Evolutionary conservation across 2,797 vertebrate genomes (phyloP).

Genomic region (Anisognathus igniventris): DNA sequence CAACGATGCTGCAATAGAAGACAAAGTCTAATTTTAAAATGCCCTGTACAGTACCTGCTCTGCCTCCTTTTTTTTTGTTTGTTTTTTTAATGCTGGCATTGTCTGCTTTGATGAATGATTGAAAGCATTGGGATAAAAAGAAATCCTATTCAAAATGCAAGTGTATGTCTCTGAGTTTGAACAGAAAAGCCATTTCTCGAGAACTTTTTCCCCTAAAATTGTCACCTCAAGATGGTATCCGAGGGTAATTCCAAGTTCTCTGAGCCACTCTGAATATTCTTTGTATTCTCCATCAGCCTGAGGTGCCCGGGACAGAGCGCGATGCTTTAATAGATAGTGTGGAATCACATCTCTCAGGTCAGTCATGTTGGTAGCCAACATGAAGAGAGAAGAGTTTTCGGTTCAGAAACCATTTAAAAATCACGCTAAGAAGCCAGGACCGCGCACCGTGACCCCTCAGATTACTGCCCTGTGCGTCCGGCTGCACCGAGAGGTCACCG

Average conservation of each 20-base stretch:
- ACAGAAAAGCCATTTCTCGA: neutral
- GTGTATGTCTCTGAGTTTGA: neutral
- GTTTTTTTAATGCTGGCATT: neutral
- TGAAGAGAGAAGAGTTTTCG: rapidly evolving
- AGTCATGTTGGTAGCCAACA: rapidly evolving
- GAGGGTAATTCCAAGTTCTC: neutral
- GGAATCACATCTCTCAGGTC: rapidly evolving
- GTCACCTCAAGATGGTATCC: neutral
- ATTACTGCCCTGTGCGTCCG: rapidly evolving
- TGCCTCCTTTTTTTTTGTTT: rapidly evolving
- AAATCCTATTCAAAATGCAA: neutral
- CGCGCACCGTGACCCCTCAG: rapidly evolving
- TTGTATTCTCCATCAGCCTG: no score
- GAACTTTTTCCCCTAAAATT: neutral
- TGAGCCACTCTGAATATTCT: neutral
- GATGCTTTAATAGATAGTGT: rapidly evolving
- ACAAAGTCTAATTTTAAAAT: neutral
- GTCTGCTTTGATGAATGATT: neutral
- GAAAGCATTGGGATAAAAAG: neutral
- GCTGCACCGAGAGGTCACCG: rapidly evolving
- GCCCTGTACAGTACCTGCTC: neutral
- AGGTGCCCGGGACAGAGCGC: rapidly evolving
- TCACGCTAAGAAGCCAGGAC: rapidly evolving
- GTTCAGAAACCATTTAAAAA: neutral
- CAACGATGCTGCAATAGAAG: rapidly evolving